A percentile compares a stretch with the other conserved stretches of the same genome.
phyloP scores from a whole-genome alignment of 2,888 invertebrate species.

The Peribatodes rhomboidaria region DNA sequence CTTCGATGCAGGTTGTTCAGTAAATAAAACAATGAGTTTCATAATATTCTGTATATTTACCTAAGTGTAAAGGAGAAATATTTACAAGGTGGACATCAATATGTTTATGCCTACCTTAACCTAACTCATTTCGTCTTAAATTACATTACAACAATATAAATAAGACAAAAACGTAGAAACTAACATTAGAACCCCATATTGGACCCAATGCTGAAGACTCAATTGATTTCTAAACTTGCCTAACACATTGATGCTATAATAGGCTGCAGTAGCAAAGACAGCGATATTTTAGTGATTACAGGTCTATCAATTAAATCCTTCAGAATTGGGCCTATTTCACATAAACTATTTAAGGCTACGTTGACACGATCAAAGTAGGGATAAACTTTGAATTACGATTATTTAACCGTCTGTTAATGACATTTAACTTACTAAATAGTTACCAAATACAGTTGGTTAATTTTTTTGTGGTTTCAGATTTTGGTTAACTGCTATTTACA shows the following conservation, averaged over 20 bases:
- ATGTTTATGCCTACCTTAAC: slow-evolving; percentile 72
- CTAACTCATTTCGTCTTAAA: slow-evolving; percentile 52
- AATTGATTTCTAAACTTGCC: too few relatives aligned
- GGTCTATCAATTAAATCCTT: too few relatives aligned
- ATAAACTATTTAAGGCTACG: background rate
- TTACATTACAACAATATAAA: slow-evolving; percentile 27
- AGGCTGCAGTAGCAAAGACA: too few relatives aligned
- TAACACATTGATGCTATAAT: too few relatives aligned
- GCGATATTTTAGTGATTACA: too few relatives aligned
- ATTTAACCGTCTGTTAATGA: too few relatives aligned
- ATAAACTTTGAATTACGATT: background rate
- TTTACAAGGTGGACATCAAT: slow-evolving; percentile 84
- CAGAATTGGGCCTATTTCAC: too few relatives aligned
- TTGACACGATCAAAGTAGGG: background rate
- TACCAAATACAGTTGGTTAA: too few relatives aligned
- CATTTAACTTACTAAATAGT: too few relatives aligned
- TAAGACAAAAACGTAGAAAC: slow-evolving; percentile 26
- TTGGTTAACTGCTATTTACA: too few relatives aligned
- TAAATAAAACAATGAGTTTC: slow-evolving; percentile 68
- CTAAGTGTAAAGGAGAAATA: slow-evolving; percentile 86
- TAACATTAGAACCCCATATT: slow-evolving; percentile 30
- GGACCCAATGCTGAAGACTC: slow-evolving; percentile 16
- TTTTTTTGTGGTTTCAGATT: too few relatives aligned
- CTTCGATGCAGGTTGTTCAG: slow-evolving; percentile 12
- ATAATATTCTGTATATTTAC: slow-evolving; percentile 84